Base-by-base conservation (phyloP, 1,140 invertebrate genomes). In the Heliconius hermathena region DNA sequence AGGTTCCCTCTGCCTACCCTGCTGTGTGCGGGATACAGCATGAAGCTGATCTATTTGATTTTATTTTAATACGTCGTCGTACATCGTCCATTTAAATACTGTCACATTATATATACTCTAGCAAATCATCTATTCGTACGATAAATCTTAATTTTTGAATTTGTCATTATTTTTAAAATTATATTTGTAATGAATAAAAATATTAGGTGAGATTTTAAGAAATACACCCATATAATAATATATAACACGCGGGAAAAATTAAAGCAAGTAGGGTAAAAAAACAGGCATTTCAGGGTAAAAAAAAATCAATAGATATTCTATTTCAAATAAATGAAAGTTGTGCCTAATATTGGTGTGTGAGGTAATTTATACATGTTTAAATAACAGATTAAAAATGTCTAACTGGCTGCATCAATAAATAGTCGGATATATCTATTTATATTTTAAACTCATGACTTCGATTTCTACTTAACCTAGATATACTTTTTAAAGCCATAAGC, bases 351-450 rank as follows among this genome's bases (percentile, higher is more conserved):
- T 26, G 60, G 26, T 66, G 0, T 66, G 11, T 66, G 26, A 29
- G n/a, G 60, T 66, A 66, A 66, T 66, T 66, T 66, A 66, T 66
- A 66, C 26, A 66, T 66, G 11, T 66, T 66, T 66, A 66, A 36
- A 36, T 66, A 66, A 66, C 26, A 66, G 29, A 11, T 66, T 66
- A 66, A 66, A 66, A 11, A 26, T 5, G 13, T 66, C 11, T 57
- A 57, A 57, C 54, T 26, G 60, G 29, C n/a, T 29, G 22, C 60
- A 26, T 66, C 3, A 29, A 66, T 26, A 26, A 66, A 29, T 66
- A 26, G 11, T 66, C 26, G 60, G 26, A 29, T 26, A 4, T 29
- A 66, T 29, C 60, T 66, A 29, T 29, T 66, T 66, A 26, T 52
- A 26, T 13, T 52, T 52, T 52, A 52, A 6, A 46, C 9, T n/a